Evolutionary conservation across 2,797 vertebrate species (phyloP).

Genomic region (Lagorchestes hirsutus): DNA sequence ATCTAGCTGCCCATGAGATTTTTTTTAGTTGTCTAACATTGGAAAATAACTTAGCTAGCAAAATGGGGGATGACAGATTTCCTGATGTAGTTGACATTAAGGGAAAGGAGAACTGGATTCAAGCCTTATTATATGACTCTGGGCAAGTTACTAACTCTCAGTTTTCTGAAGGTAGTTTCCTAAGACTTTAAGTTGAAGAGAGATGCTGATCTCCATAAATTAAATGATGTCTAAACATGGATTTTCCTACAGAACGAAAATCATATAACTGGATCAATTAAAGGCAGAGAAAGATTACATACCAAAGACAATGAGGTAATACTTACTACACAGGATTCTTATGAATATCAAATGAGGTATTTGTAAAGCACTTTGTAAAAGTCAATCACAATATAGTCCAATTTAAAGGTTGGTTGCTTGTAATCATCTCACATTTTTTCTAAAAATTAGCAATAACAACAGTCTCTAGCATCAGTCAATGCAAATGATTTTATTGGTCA

Average conservation of each 20-base stretch:
- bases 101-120: neutral
- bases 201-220: neutral
- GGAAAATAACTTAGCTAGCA: neutral
- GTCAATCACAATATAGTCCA: neutral
- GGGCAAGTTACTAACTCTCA: neutral
- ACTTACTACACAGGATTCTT: neutral
- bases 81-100: neutral
- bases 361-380: neutral
- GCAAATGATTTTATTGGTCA: neutral
- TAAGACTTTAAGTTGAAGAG: neutral
- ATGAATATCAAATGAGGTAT: neutral
- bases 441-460: neutral
- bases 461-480: neutral
- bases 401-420: neutral
- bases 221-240: neutral
- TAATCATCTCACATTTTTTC: neutral
- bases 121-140: neutral
- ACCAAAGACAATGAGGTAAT: too few species aligned
- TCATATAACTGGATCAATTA: neutral
- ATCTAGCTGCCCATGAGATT: neutral
- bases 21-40: neutral
- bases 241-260: neutral
- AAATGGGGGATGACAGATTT: neutral
- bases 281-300: neutral
- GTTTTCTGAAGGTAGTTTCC: neutral